A percentile compares a stretch with the other conserved stretches of the same genome.
phyloP scores from a whole-genome alignment of 2,797 vertebrate genomes.

The Liparis tanakae region DNA sequence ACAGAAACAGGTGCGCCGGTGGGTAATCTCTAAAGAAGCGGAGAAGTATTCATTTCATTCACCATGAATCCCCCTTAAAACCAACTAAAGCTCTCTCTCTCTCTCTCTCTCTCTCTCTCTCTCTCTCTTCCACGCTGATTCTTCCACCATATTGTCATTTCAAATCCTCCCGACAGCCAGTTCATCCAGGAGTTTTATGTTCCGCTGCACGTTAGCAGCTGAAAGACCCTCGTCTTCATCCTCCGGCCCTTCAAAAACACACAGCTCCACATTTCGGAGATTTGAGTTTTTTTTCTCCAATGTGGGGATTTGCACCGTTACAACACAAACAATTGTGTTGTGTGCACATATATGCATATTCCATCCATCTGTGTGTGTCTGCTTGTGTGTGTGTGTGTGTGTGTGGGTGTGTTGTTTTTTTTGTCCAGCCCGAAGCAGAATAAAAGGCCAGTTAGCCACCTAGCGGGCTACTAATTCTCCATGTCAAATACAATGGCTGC shows the following conservation, averaged over 20 bases:
- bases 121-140: not conserved
- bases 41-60: constrained; percentile 1
- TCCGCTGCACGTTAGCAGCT: not conserved
- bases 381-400: constrained; percentile 16
- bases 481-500: constrained; percentile 89
- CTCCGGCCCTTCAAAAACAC: not conserved
- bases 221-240: not conserved
- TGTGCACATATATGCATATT: constrained; percentile 48
- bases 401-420: constrained; percentile 32
- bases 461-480: constrained; percentile 85
- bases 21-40: constrained; percentile 16
- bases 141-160: not conserved
- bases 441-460: constrained; percentile 85
- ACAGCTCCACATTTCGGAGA: not conserved
- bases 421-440: constrained; percentile 69
- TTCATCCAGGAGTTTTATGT: not conserved
- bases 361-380: constrained; percentile 38
- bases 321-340: constrained; percentile 15
- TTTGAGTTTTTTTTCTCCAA: not conserved
- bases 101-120: not conserved
- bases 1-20: constrained; percentile 36
- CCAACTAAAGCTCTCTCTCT: not conserved
- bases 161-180: not conserved
- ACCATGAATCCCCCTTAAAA: not conserved
- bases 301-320: not conserved